Conservation (phyloP, 2,888 invertebrate genomes). For the Phyllotreta cruciferae region DNA sequence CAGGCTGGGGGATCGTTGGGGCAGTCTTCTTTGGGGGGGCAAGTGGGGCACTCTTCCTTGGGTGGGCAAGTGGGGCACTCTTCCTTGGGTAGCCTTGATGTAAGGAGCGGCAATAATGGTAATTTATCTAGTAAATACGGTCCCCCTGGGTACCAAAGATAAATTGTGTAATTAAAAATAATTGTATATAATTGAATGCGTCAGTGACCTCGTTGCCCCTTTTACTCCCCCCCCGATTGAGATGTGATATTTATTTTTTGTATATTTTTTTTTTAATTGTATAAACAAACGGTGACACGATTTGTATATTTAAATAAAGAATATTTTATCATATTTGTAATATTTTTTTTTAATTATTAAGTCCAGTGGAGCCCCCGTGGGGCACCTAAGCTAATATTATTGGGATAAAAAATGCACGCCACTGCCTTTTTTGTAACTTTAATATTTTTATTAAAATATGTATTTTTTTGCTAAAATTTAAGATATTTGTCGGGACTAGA, state of each 20-base stretch:
- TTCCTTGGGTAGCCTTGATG: not conserved
- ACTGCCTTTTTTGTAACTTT: too few species aligned
- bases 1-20: not conserved
- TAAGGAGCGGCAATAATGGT: slow-evolving; percentile 36
- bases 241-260: slow-evolving; percentile 39
- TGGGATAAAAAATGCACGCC: too few species aligned
- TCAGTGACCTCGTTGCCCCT: slow-evolving; percentile 29
- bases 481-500: too few species aligned
- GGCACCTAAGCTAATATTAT: too few species aligned
- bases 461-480: too few species aligned
- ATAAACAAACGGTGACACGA: not conserved
- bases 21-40: not conserved
- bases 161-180: slow-evolving; percentile 25
- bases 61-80: not conserved
- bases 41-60: slow-evolving; percentile 1
- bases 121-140: slow-evolving; percentile 43
- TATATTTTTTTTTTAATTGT: slow-evolving; percentile 31
- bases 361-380: too few species aligned
- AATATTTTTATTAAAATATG: too few species aligned
- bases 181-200: slow-evolving; percentile 41
- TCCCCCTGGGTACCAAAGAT: slow-evolving; percentile 46
- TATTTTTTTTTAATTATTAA: too few species aligned
- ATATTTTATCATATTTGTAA: too few species aligned
- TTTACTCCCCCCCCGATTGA: slow-evolving; percentile 16
- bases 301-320: too few species aligned